Evolutionary conservation across 2,113 vertebrate genomes (phyloP).

Genomic region (Bettongia penicillata): DNA sequence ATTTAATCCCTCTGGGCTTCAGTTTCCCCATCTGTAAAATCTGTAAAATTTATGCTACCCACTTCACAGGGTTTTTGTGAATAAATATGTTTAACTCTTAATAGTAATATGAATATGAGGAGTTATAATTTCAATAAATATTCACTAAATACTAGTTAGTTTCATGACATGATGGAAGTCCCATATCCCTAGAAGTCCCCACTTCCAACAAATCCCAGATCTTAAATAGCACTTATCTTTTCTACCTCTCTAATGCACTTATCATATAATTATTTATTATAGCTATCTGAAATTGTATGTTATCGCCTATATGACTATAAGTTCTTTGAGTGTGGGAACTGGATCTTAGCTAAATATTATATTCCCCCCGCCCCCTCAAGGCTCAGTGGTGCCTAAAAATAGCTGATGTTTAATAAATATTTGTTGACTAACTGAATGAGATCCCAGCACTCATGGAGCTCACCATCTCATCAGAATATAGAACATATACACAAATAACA

Average conservation of each 20-base stretch:
- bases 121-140: too few species aligned
- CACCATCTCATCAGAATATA: too few species aligned
- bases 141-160: not conserved
- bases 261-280: too few species aligned
- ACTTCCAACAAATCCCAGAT: not conserved
- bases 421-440: too few species aligned
- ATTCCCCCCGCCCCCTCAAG: not conserved
- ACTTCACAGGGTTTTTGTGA: not conserved
- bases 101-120: too few species aligned
- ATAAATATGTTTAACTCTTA: too few species aligned
- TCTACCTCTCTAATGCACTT: not conserved
- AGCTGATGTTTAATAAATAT: too few species aligned
- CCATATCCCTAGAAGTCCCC: not conserved
- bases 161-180: not conserved
- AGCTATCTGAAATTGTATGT: too few species aligned
- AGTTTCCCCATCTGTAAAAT: not conserved
- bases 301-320: not conserved
- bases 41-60: not conserved
- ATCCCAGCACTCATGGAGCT: too few species aligned
- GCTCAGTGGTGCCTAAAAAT: too few species aligned
- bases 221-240: not conserved
- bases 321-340: not conserved
- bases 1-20: not conserved
- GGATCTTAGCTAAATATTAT: not conserved
- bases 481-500: too few species aligned